These are phyloP conservation scores for Siniperca scherzeri DNA, from an alignment of 2,797 vertebrate species.

Conservation along the genomic window DNA sequence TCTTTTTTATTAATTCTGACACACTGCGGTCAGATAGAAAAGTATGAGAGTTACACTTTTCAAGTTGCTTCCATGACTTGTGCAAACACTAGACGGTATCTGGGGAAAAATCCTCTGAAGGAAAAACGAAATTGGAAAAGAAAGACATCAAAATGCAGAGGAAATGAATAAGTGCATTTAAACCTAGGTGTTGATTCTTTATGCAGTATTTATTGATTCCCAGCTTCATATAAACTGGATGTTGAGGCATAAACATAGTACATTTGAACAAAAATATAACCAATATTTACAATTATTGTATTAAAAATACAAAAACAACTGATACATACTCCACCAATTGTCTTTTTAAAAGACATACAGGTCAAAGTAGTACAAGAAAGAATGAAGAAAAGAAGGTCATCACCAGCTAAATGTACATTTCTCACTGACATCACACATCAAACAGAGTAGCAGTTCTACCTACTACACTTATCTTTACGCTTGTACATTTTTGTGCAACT, in stretches of 20 bases:
- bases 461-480: slow-evolving; percentile 96
- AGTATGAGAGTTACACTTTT: slow-evolving; percentile 80
- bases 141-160: slow-evolving; percentile 58
- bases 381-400: slow-evolving; percentile 91
- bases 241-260: slow-evolving; percentile 99
- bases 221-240: slow-evolving; percentile 99
- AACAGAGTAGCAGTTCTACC: slow-evolving; percentile 98
- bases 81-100: slow-evolving; percentile 81
- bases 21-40: slow-evolving; percentile 79
- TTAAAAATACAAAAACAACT: slow-evolving; percentile 99
- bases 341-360: slow-evolving; percentile 99
- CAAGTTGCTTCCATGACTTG: slow-evolving; percentile 83
- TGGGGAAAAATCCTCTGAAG: slow-evolving; percentile 28
- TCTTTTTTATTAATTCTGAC: slow-evolving; percentile 80
- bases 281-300: slow-evolving; percentile 99
- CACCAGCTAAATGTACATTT: slow-evolving; percentile 99
- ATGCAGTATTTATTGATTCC: slow-evolving; percentile 97
- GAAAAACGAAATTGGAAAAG: slow-evolving; percentile 53
- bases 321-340: slow-evolving; percentile 99
- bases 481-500: slow-evolving; percentile 97
- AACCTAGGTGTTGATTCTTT: slow-evolving; percentile 81
- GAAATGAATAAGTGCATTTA: slow-evolving; percentile 77
- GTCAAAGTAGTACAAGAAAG: slow-evolving; percentile 98
- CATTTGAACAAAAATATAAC: slow-evolving; percentile 99
- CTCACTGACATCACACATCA: slow-evolving; percentile 98